A percentile compares a stretch with the other conserved stretches of the same genome.
Conservation (phyloP, 2,797 vertebrate species). For the Danionella dracula region DNA sequence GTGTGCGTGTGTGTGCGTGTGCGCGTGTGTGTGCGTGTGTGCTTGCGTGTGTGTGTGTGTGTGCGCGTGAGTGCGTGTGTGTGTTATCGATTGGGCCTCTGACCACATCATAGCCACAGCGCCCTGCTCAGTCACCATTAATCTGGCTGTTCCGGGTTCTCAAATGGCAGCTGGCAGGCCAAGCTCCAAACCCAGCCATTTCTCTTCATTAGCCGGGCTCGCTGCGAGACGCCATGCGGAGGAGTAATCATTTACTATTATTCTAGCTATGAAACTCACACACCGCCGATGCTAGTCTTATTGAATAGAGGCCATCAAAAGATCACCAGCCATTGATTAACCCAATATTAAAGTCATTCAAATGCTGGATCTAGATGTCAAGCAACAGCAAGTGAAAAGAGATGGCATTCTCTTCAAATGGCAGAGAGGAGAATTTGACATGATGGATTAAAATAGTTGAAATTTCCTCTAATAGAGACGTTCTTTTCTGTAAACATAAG, state of each 20-base stretch:
- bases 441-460: conserved; percentile 47
- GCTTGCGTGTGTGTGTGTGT: conserved; percentile 38
- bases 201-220: conserved; percentile 77
- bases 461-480: conserved; percentile 33
- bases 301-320: conserved; percentile 93
- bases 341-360: conserved; percentile 97
- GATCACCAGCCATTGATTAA: conserved; percentile 98
- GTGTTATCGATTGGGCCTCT: conserved; percentile 69
- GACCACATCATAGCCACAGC: conserved; percentile 73
- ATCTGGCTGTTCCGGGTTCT: conserved; percentile 68
- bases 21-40: conserved; percentile 25
- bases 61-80: conserved; percentile 28
- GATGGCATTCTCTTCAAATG: conserved; percentile 67
- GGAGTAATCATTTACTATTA: conserved; percentile 82
- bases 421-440: conserved; percentile 52
- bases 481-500: conserved; percentile 7
- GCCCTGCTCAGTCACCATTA: conserved; percentile 70
- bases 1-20: conserved; percentile 46
- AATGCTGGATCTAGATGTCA: conserved; percentile 94
- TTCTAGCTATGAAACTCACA: conserved; percentile 86
- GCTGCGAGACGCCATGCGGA: conserved; percentile 70
- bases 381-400: conserved; percentile 82
- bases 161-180: conserved; percentile 78
- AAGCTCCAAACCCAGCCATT: conserved; percentile 69
- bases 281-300: conserved; percentile 82